Evolutionary conservation across 2,113 vertebrate species (phyloP), one percentile per base, ranked within the genome.

Genomic region (Turdus rufiventris): DNA sequence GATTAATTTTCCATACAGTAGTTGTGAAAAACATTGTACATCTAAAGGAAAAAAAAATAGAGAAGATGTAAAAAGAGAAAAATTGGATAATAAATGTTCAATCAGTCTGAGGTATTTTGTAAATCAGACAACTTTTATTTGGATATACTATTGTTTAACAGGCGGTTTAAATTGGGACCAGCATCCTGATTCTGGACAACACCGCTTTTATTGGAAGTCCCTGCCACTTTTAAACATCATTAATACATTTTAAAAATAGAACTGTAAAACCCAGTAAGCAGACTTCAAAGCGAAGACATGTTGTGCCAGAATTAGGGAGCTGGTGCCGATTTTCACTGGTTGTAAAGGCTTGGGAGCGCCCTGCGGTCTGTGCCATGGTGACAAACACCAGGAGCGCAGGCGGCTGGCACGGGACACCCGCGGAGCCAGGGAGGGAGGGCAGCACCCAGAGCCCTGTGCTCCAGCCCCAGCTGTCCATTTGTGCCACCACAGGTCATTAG

Each of bases 171-270:
- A 98, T 98, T 98, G 98, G 97, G 97, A 97, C 97, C 98, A 98
- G 97, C 97, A 97, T 98, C 98, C 98, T 98, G 97, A 97, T 98
- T 98, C 97, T 97, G 97, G 97, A 98, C 97, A 97, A 85, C 88
- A 94, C 12, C 5, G 93, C 61, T 98, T 98, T 98, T 98, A 98
- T 98, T 97, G 97, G 98, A 97, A 98, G 95, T 96, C 97, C 96
- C 98, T 98, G 97, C 98, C 97, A 98, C 97, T 60, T 98, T 98
- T 97, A 98, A 98, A 98, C 97, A 97, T 98, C 97, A 98, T 98
- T 98, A 98, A 98, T 98, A 98, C 96, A 97, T 98, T 98, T 98
- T 98, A 96, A 98, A 98, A 98, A 98, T 98, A 98, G 97, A 98
- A 98, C 97, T 97, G 98, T 98, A 98, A 98, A 98, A 98, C 81